Evolutionary conservation across 2,888 invertebrate species (phyloP).

Genomic region (Elysia crispata): DNA sequence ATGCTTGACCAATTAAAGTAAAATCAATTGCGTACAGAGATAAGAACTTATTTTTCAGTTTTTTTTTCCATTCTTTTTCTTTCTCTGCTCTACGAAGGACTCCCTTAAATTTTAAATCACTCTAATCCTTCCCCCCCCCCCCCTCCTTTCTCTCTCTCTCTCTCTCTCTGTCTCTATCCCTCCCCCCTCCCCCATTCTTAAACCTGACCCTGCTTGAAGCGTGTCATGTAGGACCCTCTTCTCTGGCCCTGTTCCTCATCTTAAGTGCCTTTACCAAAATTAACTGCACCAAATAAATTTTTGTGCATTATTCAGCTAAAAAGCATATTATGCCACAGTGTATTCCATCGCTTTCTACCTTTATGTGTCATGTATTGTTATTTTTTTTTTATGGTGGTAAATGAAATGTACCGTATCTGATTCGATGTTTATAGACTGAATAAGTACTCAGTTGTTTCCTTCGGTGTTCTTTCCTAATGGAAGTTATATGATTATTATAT

Average conservation of each 20-base stretch:
- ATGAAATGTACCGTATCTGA: too few species aligned
- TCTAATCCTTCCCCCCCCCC: not conserved
- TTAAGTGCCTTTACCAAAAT: too few species aligned
- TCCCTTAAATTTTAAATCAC: conserved; percentile 10
- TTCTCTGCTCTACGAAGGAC: too few species aligned
- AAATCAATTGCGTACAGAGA: not conserved
- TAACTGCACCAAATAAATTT: too few species aligned
- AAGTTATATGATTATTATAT: too few species aligned
- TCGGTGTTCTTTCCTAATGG: too few species aligned
- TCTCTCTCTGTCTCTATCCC: too few species aligned
- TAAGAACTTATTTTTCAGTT: not conserved
- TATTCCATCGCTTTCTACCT: conserved; percentile 3
- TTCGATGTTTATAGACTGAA: too few species aligned
- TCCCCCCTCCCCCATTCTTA: conserved; percentile 15
- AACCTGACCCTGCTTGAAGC: not conserved
- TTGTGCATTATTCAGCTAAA: too few species aligned
- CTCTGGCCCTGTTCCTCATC: conserved; percentile 22
- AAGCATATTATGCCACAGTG: too few species aligned
- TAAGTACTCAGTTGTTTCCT: too few species aligned
- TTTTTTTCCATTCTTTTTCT: conserved; percentile 15
- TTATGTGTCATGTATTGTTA: conserved; percentile 3
- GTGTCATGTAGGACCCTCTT: not conserved
- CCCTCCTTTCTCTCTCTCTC: conserved; percentile 11
- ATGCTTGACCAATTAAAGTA: not conserved
- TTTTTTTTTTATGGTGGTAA: too few species aligned